Evolutionary conservation across 2,113 vertebrate species (phyloP).

Genomic region (Calypte anna): DNA sequence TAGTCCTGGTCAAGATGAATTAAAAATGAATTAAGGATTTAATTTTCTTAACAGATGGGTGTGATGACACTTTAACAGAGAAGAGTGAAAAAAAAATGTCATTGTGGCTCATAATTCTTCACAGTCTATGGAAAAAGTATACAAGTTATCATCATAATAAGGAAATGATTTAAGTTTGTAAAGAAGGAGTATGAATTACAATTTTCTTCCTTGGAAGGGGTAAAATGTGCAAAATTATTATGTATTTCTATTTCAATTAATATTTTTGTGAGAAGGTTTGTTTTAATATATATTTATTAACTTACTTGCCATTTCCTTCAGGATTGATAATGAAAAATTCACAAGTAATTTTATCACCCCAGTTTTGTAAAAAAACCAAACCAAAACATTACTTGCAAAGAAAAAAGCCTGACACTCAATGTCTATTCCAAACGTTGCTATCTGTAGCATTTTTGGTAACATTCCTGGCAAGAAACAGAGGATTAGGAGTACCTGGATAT

Average conservation of each 20-base stretch:
- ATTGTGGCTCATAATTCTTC: neutral
- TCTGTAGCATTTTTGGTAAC: slow-evolving; percentile 14
- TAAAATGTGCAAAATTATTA: neutral
- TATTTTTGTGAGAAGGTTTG: neutral
- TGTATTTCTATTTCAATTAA: neutral
- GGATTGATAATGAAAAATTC: neutral
- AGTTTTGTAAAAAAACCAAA: neutral
- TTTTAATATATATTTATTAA: neutral
- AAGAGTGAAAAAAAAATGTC: neutral
- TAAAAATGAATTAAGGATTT: neutral
- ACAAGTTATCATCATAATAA: neutral
- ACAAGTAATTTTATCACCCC: neutral
- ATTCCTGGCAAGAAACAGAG: neutral
- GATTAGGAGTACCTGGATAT: neutral
- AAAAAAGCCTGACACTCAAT: neutral
- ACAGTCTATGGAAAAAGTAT: neutral
- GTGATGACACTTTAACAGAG: neutral
- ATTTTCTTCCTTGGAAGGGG: neutral
- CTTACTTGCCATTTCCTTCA: neutral
- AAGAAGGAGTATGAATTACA: neutral
- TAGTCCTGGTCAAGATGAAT: neutral
- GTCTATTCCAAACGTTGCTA: neutral
- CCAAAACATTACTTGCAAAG: neutral
- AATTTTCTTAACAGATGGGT: neutral
- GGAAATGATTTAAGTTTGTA: neutral